phyloP scores from a whole-genome alignment of 1,140 invertebrate genomes.

The Eurytemora carolleeae region DNA sequence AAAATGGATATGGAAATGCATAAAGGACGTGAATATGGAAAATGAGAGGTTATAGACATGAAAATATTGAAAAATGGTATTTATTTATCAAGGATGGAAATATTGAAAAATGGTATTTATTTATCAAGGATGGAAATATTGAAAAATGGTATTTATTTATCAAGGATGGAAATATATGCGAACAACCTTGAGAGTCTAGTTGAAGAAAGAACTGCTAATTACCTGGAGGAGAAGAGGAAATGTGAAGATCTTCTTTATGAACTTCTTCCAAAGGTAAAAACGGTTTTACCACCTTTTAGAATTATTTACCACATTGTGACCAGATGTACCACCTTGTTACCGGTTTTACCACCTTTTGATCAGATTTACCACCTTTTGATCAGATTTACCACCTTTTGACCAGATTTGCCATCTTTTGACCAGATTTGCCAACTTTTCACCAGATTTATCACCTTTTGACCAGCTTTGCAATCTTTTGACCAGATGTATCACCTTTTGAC shows the following conservation, averaged over 20 bases:
- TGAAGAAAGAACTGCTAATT: conserved; percentile 82
- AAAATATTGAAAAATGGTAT: too few relatives aligned
- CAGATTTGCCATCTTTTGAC: background rate
- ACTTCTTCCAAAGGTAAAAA: conserved; percentile 61
- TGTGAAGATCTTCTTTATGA: conserved; percentile 90
- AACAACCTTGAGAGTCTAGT: conserved; percentile 89
- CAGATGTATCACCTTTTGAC: too few relatives aligned
- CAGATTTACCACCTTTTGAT: background rate
- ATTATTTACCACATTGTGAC: background rate
- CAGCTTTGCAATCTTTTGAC: background rate
- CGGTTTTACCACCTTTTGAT: background rate
- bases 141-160: too few relatives aligned
- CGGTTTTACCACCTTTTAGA: background rate
- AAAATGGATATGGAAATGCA: too few relatives aligned
- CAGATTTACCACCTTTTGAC: background rate
- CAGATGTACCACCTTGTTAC: background rate
- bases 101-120: too few relatives aligned
- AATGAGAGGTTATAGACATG: too few relatives aligned
- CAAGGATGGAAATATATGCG: conserved; percentile 94
- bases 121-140: conserved; percentile 99
- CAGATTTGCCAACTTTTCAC: background rate
- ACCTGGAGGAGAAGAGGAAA: conserved; percentile 87
- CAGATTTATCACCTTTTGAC: background rate
- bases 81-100: too few relatives aligned
- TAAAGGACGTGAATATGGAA: too few relatives aligned